Base-by-base conservation (phyloP, 2,797 vertebrate genomes). In the Hirundo rustica region DNA sequence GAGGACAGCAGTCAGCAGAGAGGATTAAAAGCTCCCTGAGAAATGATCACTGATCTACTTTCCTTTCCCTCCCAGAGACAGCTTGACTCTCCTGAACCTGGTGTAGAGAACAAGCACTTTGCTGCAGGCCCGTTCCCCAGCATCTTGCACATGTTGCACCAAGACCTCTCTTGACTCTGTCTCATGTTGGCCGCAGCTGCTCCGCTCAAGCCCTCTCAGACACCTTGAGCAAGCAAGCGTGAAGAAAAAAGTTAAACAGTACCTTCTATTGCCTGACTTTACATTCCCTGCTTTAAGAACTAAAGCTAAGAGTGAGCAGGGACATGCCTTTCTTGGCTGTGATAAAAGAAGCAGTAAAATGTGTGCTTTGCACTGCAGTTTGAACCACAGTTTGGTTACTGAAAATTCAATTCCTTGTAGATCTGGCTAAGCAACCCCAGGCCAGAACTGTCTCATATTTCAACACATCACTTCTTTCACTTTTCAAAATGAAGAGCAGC, bases 121-220 rank as follows among this genome's bases (percentile, higher is more conserved):
- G 42, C 17, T 76, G 45, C 29, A 13, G 5, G 22, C 13, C 9
- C 10, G 19, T 4, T 65, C 19, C 27, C 16, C 64, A 34, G 26
- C 11, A 44, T 7, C 29, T 40, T 8, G 13, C 13, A 29, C 8
- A 4, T 0, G 0, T 3, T 7, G 36, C 26, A 53, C 5, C 40
- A 48, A 61, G 45, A 68, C 8, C 13, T 64, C 60, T 73, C 58
- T 38, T 42, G 16, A 4, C 16, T 29, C 34, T n/a, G 10, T 10
- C 5, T 42, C 38, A 38, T 38, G 38, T 38, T n/a, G 58, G 42
- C 23, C 6, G 1, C 1, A 0, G 22, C 36, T 51, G 26, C 36
- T 77, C 40, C 44, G 5, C 23, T 45, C 2, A 0, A 83, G 57
- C 9, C 4, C 32, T n/a, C 47, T 29, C 5, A 2, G 13, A 34